Percentiles rank a stretch among this genome's conserved stretches.
Evolutionary conservation across 2,797 vertebrate genomes (phyloP).

Genomic region (Limnodromus scolopaceus): DNA sequence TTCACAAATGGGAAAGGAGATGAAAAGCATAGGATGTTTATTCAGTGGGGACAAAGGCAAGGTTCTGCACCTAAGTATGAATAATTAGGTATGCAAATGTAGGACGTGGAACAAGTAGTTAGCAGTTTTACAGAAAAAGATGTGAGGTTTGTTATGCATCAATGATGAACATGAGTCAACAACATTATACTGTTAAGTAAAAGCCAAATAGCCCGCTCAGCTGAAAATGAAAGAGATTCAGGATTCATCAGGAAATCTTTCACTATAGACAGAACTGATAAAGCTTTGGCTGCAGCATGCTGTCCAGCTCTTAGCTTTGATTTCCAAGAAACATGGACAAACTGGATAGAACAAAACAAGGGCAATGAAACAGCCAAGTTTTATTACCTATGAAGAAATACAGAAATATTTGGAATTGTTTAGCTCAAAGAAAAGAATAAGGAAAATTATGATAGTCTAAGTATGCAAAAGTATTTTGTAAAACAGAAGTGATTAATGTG

Average conservation of each 20-base stretch:
- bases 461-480: neutral
- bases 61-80: neutral
- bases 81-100: constrained; percentile 25
- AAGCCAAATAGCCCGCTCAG: neutral
- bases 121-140: neutral
- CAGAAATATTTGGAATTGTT: neutral
- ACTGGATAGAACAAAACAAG: neutral
- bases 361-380: neutral
- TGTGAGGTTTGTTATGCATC: neutral
- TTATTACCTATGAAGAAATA: neutral
- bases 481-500: neutral
- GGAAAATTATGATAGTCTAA: neutral
- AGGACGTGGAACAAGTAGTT: neutral
- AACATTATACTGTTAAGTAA: neutral
- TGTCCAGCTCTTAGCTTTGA: neutral
- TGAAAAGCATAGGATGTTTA: constrained; percentile 26
- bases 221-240: neutral
- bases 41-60: constrained; percentile 23
- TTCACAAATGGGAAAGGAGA: neutral
- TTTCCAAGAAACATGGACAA: neutral
- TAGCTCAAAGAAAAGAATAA: neutral
- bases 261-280: neutral
- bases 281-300: neutral
- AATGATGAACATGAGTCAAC: neutral
- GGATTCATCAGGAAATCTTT: neutral